Base-by-base conservation (phyloP, 2,888 invertebrate genomes). In the Chaitophorus viminalis region DNA sequence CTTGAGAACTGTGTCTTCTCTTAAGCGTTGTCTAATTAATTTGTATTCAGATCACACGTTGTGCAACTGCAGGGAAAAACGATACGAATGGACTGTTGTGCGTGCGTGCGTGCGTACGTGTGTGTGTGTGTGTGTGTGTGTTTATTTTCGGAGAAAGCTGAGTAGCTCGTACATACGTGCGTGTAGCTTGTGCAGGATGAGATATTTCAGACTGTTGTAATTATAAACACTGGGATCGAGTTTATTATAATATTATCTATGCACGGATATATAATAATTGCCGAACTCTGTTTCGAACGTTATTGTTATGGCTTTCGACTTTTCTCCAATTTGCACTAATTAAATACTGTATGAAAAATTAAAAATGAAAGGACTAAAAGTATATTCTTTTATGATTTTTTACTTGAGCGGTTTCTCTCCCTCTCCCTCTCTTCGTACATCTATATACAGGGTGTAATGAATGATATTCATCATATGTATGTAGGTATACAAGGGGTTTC, bases 251-350 rank as follows among this genome's bases (percentile, higher is more conserved):
- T 81, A 46, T 39, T 46, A 68, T 54, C 11, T 21, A 8, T 9
- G 46, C 29, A 31, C 46, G 31, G 39, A 68, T 14, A 3, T 31
- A 70, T 29, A 36, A 52, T 70, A 82, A 82, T 72, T 72, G n/a
- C 72, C 6, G 25, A 82, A 52, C 46, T 82, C 52, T 82, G 17
- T 52, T 68, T 29, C 11, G 46, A 70, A 70, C 70, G 70, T 82
- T 72, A 82, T 82, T 72, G 74, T 82, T 83, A 60, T 74, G 74
- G 82, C 74, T 83, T 83, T 83, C 74, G 82, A n/a, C 72, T 74
- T 72, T 60, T 54, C 36, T 83, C 74, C 74, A 75, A 29, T 82
- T 60, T 18, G 36, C 5, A 11, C n/a, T 83, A 83, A 83, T 83
- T 83, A 83, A 83, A 83, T n/a, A 17, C 3, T 3, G 31, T 74